Base-by-base conservation (phyloP, 1,140 invertebrate genomes). In the Megalopta genalis region DNA sequence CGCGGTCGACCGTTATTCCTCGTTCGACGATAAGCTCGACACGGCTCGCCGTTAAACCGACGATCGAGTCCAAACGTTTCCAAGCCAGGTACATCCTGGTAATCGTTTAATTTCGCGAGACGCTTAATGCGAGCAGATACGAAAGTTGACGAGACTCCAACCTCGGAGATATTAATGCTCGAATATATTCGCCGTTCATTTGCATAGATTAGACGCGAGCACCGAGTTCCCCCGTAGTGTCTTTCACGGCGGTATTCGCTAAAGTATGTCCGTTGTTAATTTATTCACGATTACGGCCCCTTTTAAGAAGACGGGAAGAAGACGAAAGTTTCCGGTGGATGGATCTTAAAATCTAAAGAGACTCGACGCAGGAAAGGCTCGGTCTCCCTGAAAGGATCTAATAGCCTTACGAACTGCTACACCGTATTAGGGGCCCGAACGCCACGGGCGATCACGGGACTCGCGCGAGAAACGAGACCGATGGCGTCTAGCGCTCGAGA, bases 361-460 rank as follows among this genome's bases (percentile, higher is more conserved):
- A 32, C n/a, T 65, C 39, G 62, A 67, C 27, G 54, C 7, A 67
- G 70, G 49, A 67, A n/a, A 52, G 63, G 6, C 39, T 37, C 39
- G 52, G 39, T 74, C 54, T 57, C 64, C 77, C 60, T 49, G 63
- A 59, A 79, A 16, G 57, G 21, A 27, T 10, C 42, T 79, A 67
- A 79, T 39, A 74, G 42, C 39, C 63, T 74, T 66, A 67, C 21
- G 63, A 62, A 52, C 27, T 74, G 77, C 57, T 79, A 39, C 62
- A 23, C 21, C 64, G 52, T 71, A 46, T 18, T 70, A 65, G 39
- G 25, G n/a, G 21, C 16, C 32, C 25, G 10, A 39, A 10, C 23
- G 77, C 77, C 70, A 60, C 7, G 27, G 70, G 77, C 70, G 54
- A 67, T 66, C 52, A 60, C 52, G 52, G 57, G 62, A 66, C 25